Evolutionary conservation across 2,888 invertebrate species (phyloP).

Genomic region (Tethea ocularis): DNA sequence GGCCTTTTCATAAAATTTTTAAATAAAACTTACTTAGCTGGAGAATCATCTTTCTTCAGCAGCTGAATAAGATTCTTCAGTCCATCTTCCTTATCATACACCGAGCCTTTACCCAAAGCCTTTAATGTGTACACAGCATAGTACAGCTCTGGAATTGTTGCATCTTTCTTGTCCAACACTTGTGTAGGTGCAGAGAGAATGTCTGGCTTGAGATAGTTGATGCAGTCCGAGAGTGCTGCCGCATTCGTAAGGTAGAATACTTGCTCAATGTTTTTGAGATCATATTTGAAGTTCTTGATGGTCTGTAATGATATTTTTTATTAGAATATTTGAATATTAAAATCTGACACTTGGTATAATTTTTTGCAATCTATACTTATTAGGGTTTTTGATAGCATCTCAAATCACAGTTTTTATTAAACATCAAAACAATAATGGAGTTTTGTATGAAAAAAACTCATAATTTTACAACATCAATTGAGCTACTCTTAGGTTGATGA

Average conservation of each 20-base stretch:
- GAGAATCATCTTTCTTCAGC: conserved; percentile 93
- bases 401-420: too few relatives aligned
- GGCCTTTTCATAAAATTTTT: too few relatives aligned
- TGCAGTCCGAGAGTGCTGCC: conserved; percentile 83
- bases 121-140: conserved; percentile 88
- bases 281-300: conserved; percentile 64
- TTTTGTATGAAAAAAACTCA: too few relatives aligned
- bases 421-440: too few relatives aligned
- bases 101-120: conserved; percentile 85
- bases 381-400: too few relatives aligned
- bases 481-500: too few relatives aligned
- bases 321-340: not conserved
- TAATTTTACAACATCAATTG: too few relatives aligned
- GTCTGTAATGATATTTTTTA: conserved; percentile 43
- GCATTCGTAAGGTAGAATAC: conserved; percentile 87
- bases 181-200: conserved; percentile 78
- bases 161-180: conserved; percentile 86
- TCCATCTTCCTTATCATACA: conserved; percentile 87
- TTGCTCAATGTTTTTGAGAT: conserved; percentile 76
- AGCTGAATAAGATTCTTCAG: conserved; percentile 89
- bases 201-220: conserved; percentile 76
- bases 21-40: conserved; percentile 83
- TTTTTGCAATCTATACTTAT: too few relatives aligned
- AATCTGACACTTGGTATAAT: too few relatives aligned
- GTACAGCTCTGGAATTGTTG: conserved; percentile 88